phyloP scores from a whole-genome alignment of 2,113 vertebrate species.

The Phalacrocorax brasilianus region DNA sequence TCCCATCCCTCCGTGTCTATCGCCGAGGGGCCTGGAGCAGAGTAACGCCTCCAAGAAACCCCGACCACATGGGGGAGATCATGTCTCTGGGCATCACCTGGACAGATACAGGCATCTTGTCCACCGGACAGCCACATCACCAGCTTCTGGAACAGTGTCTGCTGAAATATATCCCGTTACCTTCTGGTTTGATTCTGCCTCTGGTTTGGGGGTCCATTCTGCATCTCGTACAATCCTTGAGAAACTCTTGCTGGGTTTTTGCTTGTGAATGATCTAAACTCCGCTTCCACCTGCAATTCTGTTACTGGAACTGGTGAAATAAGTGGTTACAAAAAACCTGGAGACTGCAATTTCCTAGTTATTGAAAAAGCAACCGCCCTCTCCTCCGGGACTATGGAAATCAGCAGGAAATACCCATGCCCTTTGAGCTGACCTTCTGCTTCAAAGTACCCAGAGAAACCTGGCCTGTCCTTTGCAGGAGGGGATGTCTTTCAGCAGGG shows the following conservation, averaged over 20 bases:
- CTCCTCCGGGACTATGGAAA: not conserved
- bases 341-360: not conserved
- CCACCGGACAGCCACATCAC: not conserved
- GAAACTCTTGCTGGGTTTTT: not conserved
- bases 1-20: no score
- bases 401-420: not conserved
- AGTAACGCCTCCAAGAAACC: not conserved
- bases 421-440: not conserved
- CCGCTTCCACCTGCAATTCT: not conserved
- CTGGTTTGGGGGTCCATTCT: not conserved
- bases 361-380: not conserved
- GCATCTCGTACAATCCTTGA: not conserved
- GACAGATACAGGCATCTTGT: not conserved
- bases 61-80: rapidly evolving
- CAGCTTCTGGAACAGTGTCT: not conserved
- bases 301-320: not conserved
- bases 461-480: not conserved
- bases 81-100: not conserved
- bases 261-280: not conserved
- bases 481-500: not conserved
- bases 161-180: not conserved
- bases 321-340: not conserved
- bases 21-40: not conserved
- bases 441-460: not conserved
- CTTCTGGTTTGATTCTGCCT: not conserved